Percentiles rank a stretch among this genome's conserved stretches.
Evolutionary conservation across 2,888 invertebrate genomes (phyloP).

Genomic region (Microctonus hyperodae): DNA sequence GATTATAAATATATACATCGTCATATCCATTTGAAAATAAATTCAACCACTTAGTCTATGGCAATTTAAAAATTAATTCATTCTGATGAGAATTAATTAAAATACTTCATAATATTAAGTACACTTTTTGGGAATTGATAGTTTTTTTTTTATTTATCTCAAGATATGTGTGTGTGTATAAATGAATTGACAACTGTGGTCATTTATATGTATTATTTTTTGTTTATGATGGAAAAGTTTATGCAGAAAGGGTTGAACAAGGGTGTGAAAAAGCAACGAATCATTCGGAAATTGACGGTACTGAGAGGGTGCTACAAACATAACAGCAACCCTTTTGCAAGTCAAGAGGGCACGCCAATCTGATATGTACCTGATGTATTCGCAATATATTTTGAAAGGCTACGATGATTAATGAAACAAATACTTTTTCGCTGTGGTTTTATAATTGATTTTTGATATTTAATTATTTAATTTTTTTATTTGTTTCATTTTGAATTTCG

Average conservation of each 20-base stretch:
- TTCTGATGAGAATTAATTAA: too few species aligned
- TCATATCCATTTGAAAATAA: neutral
- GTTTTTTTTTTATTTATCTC: too few species aligned
- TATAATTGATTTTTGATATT: neutral
- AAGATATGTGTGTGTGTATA: too few species aligned
- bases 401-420: slow-evolving; percentile 39
- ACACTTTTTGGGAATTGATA: too few species aligned
- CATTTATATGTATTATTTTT: neutral
- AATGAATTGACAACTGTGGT: too few species aligned
- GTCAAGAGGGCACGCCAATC: slow-evolving; percentile 59
- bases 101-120: too few species aligned
- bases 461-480: neutral
- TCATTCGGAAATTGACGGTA: slow-evolving; percentile 43
- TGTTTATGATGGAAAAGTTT: slow-evolving; percentile 9
- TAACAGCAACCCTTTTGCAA: slow-evolving; percentile 37
- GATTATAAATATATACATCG: neutral
- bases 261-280: slow-evolving; percentile 27
- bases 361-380: slow-evolving; percentile 46
- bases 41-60: neutral
- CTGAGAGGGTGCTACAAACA: slow-evolving; percentile 38
- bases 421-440: neutral
- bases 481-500: neutral
- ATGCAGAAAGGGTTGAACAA: neutral
- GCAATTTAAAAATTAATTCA: neutral
- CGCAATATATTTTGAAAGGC: slow-evolving; percentile 14